phyloP scores from a whole-genome alignment of 2,113 vertebrate genomes.

The Oreochromis aureus region DNA sequence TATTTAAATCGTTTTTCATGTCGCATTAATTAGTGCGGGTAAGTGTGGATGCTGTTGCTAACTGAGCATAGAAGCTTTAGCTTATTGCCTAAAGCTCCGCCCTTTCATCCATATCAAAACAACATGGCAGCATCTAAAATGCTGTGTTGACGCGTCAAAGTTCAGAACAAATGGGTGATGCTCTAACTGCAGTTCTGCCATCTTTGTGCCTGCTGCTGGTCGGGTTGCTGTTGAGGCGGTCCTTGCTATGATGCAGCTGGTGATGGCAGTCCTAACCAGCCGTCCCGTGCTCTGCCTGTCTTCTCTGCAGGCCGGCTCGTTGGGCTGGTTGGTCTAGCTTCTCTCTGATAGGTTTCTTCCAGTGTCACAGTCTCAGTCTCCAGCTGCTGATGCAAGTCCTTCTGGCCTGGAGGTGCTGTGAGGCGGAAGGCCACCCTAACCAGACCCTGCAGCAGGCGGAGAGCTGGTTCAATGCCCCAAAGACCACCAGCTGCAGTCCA shows the following conservation, averaged over 20 bases:
- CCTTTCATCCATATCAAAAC: neutral
- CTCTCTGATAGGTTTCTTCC: neutral
- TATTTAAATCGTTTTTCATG: fast-evolving
- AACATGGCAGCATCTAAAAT: fast-evolving
- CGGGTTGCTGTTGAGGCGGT: neutral
- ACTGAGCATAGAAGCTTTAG: neutral
- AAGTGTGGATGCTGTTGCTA: neutral
- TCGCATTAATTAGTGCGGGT: fast-evolving
- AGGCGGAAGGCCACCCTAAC: neutral
- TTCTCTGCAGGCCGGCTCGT: neutral
- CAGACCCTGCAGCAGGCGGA: neutral
- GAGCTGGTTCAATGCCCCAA: neutral
- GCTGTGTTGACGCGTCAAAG: neutral
- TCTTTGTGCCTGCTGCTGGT: neutral
- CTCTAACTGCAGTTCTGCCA: fast-evolving
- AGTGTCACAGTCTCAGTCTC: neutral
- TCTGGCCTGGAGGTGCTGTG: neutral
- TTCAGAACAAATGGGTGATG: neutral
- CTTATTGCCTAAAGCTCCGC: neutral
- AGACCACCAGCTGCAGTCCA: neutral
- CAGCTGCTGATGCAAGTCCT: neutral
- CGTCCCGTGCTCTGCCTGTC: neutral
- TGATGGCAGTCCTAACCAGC: neutral
- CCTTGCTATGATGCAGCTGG: neutral
- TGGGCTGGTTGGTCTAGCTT: neutral